Base-by-base conservation (phyloP, 2,888 invertebrate genomes). In the Archips crataeganus region DNA sequence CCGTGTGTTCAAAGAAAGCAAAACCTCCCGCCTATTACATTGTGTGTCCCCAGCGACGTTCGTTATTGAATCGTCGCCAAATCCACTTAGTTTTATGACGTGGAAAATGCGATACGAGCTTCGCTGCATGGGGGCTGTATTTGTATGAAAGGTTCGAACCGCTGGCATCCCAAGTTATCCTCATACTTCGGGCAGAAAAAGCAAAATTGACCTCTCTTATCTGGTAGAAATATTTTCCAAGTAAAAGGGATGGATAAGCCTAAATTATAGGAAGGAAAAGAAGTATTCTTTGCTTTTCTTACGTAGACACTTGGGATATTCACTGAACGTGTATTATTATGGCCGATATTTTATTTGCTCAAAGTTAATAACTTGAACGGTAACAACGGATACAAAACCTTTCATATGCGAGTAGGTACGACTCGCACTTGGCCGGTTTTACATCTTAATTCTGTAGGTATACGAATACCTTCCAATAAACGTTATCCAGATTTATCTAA, bases 11-110 rank as follows among this genome's bases (percentile, higher is more conserved):
- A 49, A n/a, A 54, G 11, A 59, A 34, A 51, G 45, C 49, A 39
- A 51, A 62, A 54, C 49, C 8, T 62, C 61, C 51, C 62, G 49
- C 11, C 49, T 39, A 62, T 63, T 63, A 63, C 63, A 57, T 15
- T 34, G 70, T 63, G 70, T 34, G 39, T 39, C 39, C 80, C 76
- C 78, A 66, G 76, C 78, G 71, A 78, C 79, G 82, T 81, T 78
- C 80, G 81, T 89, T 91, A 92, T 92, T 91, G 92, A 92, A 90
- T 89, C 90, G 85, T 90, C 86, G 87, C 87, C 84, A 90, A 90
- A 92, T 92, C 90, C 92, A 91, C 92, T 92, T 90, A 92, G 90
- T 87, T 90, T 90, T 89, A 91, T 91, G 92, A 87, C 81, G 86
- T 84, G 91, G 92, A 91, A 92, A 93, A 93, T 89, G 85, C 84